Evolutionary conservation across 2,113 vertebrate genomes (phyloP).

Genomic region (Steatornis caripensis): DNA sequence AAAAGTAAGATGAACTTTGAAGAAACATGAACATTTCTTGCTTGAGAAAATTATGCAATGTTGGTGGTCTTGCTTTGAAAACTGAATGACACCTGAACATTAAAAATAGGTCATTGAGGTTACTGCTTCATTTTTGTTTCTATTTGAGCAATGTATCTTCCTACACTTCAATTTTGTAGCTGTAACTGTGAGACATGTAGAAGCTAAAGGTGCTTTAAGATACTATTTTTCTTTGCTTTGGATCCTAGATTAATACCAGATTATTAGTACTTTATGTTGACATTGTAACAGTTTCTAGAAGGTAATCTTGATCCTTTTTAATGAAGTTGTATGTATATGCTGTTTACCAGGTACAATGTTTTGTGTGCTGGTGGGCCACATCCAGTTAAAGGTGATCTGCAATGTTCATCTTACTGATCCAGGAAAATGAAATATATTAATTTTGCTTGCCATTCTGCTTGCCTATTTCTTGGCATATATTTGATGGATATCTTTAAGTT

Average conservation of each 20-base stretch:
- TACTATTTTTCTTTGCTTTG: not conserved
- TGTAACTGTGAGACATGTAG: not conserved
- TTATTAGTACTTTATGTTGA: not conserved
- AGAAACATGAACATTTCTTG: not conserved
- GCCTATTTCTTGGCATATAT: not conserved
- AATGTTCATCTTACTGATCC: not conserved
- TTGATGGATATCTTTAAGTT: not conserved
- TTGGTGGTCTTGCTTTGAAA: not conserved
- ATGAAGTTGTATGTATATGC: not conserved
- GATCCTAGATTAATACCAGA: not conserved
- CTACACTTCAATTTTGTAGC: not conserved
- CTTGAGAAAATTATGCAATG: not conserved
- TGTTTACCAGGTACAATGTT: not conserved
- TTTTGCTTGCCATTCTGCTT: not conserved
- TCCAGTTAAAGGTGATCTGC: not conserved
- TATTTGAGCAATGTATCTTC: not conserved
- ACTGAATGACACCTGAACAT: not conserved
- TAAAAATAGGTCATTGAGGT: not conserved
- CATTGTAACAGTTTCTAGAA: not conserved
- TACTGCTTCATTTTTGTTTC: not conserved
- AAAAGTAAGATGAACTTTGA: not conserved
- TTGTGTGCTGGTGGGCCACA: not conserved
- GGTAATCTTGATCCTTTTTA: not conserved
- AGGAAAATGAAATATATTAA: not conserved
- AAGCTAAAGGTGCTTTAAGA: not conserved